Percentiles rank a stretch among this genome's conserved stretches.
Evolutionary conservation across 2,888 invertebrate genomes (phyloP).

Genomic region (Nomada fucata): DNA sequence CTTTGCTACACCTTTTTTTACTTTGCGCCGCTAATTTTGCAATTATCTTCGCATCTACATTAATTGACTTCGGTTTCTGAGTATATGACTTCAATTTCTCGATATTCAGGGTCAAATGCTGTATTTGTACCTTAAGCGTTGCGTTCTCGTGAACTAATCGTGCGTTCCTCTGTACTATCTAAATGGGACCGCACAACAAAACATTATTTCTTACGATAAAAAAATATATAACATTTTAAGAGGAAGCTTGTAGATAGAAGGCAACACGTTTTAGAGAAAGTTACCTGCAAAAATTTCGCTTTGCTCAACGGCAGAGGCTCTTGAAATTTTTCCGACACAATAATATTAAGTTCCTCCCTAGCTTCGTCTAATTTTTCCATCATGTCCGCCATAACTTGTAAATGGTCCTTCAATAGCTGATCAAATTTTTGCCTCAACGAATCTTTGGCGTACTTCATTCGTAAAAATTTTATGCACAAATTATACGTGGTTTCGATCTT

Average conservation of each 20-base stretch:
- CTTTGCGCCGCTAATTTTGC: slow-evolving; percentile 65
- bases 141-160: slow-evolving; percentile 76
- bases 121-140: slow-evolving; percentile 70
- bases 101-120: slow-evolving; percentile 71
- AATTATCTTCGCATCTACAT: slow-evolving; percentile 73
- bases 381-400: slow-evolving; percentile 77
- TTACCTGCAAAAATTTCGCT: slow-evolving; percentile 76
- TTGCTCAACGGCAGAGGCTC: slow-evolving; percentile 75
- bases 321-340: slow-evolving; percentile 76
- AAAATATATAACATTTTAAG: not conserved
- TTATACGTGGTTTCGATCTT: slow-evolving; percentile 74
- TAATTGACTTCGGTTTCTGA: slow-evolving; percentile 71
- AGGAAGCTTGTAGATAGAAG: no score
- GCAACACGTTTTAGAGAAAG: not conserved
- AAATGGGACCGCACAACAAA: slow-evolving; percentile 5
- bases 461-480: slow-evolving; percentile 75
- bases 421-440: slow-evolving; percentile 71
- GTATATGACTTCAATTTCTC: slow-evolving; percentile 70
- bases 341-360: slow-evolving; percentile 74
- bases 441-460: slow-evolving; percentile 77
- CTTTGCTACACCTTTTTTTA: slow-evolving; percentile 21
- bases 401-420: slow-evolving; percentile 72
- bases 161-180: slow-evolving; percentile 76
- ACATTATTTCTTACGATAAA: slow-evolving; percentile 22
- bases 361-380: slow-evolving; percentile 78